Conservation (phyloP, 1,140 invertebrate species). For the Micrasema minimum region DNA sequence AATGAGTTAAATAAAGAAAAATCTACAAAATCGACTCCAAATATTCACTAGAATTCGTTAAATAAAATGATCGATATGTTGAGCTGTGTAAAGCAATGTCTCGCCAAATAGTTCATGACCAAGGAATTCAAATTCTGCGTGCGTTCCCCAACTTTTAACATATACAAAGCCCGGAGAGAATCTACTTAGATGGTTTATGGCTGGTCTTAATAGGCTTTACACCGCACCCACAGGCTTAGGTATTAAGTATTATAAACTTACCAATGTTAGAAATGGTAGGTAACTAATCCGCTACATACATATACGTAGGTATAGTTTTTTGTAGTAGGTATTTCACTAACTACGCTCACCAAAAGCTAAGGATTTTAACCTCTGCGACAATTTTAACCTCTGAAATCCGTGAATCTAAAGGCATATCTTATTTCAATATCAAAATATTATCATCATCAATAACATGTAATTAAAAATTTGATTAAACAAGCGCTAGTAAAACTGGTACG, state of each 20-base stretch:
- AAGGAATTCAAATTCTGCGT: slow-evolving; percentile 9
- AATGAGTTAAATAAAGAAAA: too few species aligned
- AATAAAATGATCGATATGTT: too few species aligned
- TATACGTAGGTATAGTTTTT: too few species aligned
- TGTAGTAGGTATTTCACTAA: background rate
- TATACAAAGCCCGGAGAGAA: slow-evolving; percentile 10
- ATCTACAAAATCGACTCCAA: too few species aligned
- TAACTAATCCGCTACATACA: slow-evolving; percentile 4
- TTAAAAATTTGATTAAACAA: too few species aligned
- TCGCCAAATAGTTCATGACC: too few species aligned
- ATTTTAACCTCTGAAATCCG: background rate
- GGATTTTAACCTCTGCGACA: background rate
- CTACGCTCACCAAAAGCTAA: background rate
- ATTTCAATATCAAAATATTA: too few species aligned
- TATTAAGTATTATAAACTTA: slow-evolving; percentile 36
- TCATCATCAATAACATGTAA: too few species aligned
- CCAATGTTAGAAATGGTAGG: slow-evolving; percentile 8
- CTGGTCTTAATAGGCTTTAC: slow-evolving; percentile 18
- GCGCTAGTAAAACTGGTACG: too few species aligned
- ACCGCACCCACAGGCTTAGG: slow-evolving; percentile 34
- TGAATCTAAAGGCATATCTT: background rate
- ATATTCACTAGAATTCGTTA: too few species aligned
- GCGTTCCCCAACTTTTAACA: slow-evolving; percentile 10
- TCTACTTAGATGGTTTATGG: slow-evolving; percentile 19
- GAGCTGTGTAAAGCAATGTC: too few species aligned